Conservation (phyloP, 2,797 vertebrate species). For the Dermochelys coriacea region DNA sequence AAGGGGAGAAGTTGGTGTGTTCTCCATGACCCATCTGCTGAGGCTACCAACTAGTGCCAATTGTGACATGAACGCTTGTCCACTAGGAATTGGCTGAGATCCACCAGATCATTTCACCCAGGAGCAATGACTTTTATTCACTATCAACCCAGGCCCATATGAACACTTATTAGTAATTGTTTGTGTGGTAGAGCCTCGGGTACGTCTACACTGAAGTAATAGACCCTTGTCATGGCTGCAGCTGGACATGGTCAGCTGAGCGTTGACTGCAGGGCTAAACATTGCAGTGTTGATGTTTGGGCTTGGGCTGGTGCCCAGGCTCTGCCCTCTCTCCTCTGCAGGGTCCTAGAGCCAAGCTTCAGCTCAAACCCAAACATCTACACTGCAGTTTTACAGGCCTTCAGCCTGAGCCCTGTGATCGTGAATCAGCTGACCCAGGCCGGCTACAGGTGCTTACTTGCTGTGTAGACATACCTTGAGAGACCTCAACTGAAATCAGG, state of each 20-base stretch:
- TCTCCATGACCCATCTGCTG: neutral
- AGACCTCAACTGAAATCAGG: neutral
- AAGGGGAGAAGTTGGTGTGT: neutral
- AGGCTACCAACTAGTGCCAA: neutral
- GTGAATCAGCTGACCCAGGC: neutral
- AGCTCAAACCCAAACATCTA: neutral
- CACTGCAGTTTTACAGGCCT: neutral
- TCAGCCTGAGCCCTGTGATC: neutral
- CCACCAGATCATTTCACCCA: neutral
- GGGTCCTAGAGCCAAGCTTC: too few species aligned
- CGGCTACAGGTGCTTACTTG: too few species aligned
- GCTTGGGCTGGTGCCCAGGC: neutral
- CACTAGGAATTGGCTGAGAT: neutral
- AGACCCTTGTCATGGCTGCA: neutral
- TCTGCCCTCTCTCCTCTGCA: neutral
- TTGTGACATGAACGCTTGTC: neutral
- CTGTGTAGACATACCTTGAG: neutral
- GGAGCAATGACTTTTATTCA: neutral
- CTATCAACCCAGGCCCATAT: neutral
- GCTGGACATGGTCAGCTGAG: neutral
- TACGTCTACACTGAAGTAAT: neutral
- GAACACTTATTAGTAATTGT: neutral
- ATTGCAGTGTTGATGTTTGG: too few species aligned
- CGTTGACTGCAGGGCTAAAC: too few species aligned
- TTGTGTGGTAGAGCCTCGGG: neutral